Conservation (phyloP, 53 echinoderm and acorn worm species). For the Zoroaster sp. region DNA sequence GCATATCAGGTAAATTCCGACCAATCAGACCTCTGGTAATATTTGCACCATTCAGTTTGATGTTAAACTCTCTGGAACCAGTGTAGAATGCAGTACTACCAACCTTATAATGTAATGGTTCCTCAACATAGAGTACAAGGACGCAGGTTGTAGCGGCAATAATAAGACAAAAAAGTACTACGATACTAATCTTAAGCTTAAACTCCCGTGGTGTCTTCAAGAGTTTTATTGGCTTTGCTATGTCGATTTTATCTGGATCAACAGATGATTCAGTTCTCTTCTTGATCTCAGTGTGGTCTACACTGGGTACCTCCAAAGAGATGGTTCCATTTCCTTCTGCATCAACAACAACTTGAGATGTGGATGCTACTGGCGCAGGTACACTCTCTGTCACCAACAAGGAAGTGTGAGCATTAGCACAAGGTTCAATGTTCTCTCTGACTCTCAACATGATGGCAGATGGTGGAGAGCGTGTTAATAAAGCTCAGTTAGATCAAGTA, state of each 20-base stretch:
- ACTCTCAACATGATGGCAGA: constrained; percentile 18
- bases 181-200: constrained; percentile 78
- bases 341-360: constrained; percentile 41
- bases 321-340: constrained; percentile 49
- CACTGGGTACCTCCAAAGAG: constrained; percentile 36
- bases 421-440: constrained; percentile 26
- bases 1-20: constrained; percentile 63
- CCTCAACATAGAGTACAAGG: constrained; percentile 75
- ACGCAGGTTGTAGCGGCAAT: constrained; percentile 77
- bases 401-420: constrained; percentile 41
- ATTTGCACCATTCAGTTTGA: constrained; percentile 56
- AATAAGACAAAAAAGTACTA: constrained; percentile 76
- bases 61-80: constrained; percentile 60
- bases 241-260: constrained; percentile 68
- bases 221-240: constrained; percentile 73
- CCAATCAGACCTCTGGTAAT: constrained; percentile 71
- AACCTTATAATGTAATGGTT: constrained; percentile 79
- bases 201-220: constrained; percentile 84
- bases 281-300: constrained; percentile 42
- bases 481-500: not conserved
- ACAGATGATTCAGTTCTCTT: constrained; percentile 15
- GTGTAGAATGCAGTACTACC: constrained; percentile 76
- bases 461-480: not conserved
- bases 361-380: not conserved
- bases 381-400: constrained; percentile 60